Conservation (phyloP, 2,888 invertebrate species). For the Parapristionchus giblindavisi region DNA sequence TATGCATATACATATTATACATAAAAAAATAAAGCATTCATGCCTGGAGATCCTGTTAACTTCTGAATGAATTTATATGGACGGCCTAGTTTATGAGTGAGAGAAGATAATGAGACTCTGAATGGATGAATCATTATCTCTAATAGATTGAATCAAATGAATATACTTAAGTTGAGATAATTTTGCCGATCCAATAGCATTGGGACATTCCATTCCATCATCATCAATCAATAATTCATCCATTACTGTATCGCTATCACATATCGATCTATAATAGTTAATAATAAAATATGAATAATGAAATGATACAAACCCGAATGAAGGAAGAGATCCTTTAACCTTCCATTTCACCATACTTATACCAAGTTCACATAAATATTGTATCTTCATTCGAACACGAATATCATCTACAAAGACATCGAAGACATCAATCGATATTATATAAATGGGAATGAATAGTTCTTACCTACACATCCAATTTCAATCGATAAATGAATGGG, state of each 20-base stretch:
- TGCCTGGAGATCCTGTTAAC: constrained; percentile 41
- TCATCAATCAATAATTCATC: constrained; percentile 47
- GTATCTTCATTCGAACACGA: constrained; percentile 40
- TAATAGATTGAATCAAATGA: neutral
- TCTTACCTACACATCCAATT: constrained; percentile 34
- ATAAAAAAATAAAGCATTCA: neutral
- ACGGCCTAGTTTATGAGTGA: constrained; percentile 42
- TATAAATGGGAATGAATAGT: too few relatives aligned
- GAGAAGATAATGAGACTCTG: constrained; percentile 45
- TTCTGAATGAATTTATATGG: constrained; percentile 49
- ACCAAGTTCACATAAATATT: constrained; percentile 44
- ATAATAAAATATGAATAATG: too few relatives aligned
- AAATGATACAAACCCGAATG: constrained; percentile 21
- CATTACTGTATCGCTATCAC: constrained; percentile 35
- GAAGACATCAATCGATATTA: neutral
- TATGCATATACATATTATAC: neutral
- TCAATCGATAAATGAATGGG: constrained; percentile 29
- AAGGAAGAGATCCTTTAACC: constrained; percentile 36
- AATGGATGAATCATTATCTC: constrained; percentile 20
- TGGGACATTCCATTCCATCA: constrained; percentile 45
- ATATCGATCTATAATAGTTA: neutral
- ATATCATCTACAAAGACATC: constrained; percentile 37
- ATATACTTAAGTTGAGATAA: constrained; percentile 45
- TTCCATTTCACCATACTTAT: constrained; percentile 45
- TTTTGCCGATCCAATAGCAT: constrained; percentile 47